A percentile compares a stretch with the other conserved stretches of the same genome.
These are phyloP conservation scores for Cephus sareptanus DNA, from an alignment of 2,888 invertebrate species.

Conservation along the genomic window DNA sequence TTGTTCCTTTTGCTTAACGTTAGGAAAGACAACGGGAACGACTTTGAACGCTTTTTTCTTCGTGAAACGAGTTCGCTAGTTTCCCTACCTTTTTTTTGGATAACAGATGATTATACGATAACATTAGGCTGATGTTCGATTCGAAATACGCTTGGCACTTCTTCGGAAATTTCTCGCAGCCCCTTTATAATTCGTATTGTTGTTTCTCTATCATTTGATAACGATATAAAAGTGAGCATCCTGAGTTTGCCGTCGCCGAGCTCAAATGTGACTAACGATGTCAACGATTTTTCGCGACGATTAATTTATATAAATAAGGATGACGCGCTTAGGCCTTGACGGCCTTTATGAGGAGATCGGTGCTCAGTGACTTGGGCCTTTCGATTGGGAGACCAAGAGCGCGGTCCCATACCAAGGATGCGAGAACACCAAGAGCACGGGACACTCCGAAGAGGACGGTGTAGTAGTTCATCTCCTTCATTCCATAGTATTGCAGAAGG, in stretches of 20 bases:
- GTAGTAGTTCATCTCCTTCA: slow-evolving; percentile 92
- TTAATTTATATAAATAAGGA: not conserved
- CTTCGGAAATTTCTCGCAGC: not conserved
- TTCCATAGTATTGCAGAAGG: slow-evolving; percentile 78
- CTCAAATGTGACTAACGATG: slow-evolving; percentile 13
- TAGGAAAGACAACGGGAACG: not conserved
- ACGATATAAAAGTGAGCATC: slow-evolving; percentile 1
- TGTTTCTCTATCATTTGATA: not conserved
- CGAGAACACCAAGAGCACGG: slow-evolving; percentile 83
- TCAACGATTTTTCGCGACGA: slow-evolving; percentile 20
- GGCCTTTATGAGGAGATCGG: slow-evolving; percentile 61
- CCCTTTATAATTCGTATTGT: too few relatives aligned
- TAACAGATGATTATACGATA: slow-evolving; percentile 16
- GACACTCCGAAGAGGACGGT: slow-evolving; percentile 92
- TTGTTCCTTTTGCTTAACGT: too few relatives aligned
- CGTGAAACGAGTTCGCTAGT: not conserved
- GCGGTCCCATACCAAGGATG: slow-evolving; percentile 85
- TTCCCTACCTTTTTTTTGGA: not conserved
- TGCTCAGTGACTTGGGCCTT: slow-evolving; percentile 81
- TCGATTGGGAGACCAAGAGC: slow-evolving; percentile 87
- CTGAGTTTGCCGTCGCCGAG: not conserved
- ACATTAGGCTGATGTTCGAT: slow-evolving; percentile 5
- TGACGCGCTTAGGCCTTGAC: slow-evolving; percentile 51
- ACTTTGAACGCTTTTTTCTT: not conserved
- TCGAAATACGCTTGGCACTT: not conserved